phyloP scores from a whole-genome alignment of 2,888 invertebrate genomes.

The Spisula subtruncata region DNA sequence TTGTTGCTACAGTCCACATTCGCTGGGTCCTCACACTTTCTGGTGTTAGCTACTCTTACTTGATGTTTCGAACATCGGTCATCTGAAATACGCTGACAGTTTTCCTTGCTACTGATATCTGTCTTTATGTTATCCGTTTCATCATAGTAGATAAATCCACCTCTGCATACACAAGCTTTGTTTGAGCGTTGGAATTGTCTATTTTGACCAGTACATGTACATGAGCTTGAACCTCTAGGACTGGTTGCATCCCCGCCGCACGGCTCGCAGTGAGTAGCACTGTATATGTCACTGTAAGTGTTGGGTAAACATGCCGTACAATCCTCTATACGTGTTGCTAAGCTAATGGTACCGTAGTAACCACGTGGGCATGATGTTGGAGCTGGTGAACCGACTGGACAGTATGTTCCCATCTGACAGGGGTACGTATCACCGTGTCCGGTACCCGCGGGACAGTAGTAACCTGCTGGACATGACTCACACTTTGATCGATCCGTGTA shows the following conservation, averaged over 20 bases:
- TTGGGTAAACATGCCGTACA: conserved; percentile 80
- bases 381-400: conserved; percentile 79
- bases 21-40: conserved; percentile 77
- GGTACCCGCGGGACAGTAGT: conserved; percentile 85
- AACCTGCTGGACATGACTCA: conserved; percentile 84
- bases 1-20: conserved; percentile 75
- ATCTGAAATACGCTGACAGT: conserved; percentile 84
- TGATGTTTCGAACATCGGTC: conserved; percentile 77
- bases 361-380: conserved; percentile 82
- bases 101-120: conserved; percentile 74
- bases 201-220: conserved; percentile 83
- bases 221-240: conserved; percentile 73
- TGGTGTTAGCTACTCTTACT: conserved; percentile 72
- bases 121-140: conserved; percentile 73
- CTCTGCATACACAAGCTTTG: conserved; percentile 82
- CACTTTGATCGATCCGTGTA: conserved; percentile 80
- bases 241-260: conserved; percentile 84
- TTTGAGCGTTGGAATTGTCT: conserved; percentile 83
- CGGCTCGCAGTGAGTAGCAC: conserved; percentile 79
- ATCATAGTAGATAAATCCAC: conserved; percentile 84
- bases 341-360: conserved; percentile 75
- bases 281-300: conserved; percentile 80
- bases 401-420: conserved; percentile 82
- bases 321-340: conserved; percentile 74
- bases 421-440: conserved; percentile 79